Evolutionary conservation across 2,888 invertebrate genomes (phyloP).

Genomic region (Agrochola lychnidis): DNA sequence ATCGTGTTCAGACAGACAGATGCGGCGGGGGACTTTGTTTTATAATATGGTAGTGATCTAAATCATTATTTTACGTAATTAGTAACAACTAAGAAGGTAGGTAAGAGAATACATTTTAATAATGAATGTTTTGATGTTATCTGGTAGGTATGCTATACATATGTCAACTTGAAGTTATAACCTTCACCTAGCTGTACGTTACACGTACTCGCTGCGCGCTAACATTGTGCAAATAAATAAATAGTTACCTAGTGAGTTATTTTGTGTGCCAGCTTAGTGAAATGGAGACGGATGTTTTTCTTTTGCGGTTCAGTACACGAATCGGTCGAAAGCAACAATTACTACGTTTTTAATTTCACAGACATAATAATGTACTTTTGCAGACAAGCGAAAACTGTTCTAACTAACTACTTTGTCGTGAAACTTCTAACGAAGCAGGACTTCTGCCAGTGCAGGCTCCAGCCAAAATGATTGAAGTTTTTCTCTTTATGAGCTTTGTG

Average conservation of each 20-base stretch:
- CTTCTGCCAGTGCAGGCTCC: not conserved
- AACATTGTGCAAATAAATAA: not conserved
- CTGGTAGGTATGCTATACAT: no score
- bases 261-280: not conserved
- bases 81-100: not conserved
- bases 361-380: no score
- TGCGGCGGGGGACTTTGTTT: no score
- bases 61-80: not conserved
- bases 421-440: not conserved
- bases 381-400: not conserved
- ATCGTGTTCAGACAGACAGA: no score
- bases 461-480: not conserved
- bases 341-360: not conserved
- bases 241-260: not conserved
- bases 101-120: no score
- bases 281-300: not conserved
- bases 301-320: not conserved
- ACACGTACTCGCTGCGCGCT: not conserved
- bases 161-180: no score
- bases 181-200: not conserved
- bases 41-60: no score
- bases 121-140: no score
- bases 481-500: not conserved
- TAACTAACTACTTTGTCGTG: not conserved
- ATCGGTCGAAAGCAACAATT: not conserved